Evolutionary conservation across 2,113 vertebrate species (phyloP).

Genomic region (Etheostoma spectabile): DNA sequence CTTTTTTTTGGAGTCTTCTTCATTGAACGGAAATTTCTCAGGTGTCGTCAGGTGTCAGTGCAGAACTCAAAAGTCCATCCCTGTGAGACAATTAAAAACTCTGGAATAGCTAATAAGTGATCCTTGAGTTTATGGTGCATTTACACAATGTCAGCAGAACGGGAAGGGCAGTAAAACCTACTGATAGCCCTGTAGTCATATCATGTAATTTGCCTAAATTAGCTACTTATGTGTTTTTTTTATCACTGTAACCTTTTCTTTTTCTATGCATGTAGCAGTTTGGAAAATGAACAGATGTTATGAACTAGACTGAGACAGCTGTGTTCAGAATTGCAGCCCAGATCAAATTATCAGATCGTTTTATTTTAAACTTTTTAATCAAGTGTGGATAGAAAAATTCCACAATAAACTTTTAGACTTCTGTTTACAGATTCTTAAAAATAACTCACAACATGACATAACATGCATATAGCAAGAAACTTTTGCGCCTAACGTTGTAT

Average conservation of each 20-base stretch:
- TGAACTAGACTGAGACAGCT: background rate
- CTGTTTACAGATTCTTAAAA: slow-evolving; percentile 3
- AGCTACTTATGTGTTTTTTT: background rate
- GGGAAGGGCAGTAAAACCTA: background rate
- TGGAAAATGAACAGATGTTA: background rate
- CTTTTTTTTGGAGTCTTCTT: background rate
- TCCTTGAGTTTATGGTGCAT: background rate
- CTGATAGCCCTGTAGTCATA: background rate
- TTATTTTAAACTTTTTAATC: background rate
- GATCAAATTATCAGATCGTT: slow-evolving; percentile 4
- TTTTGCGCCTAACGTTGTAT: background rate
- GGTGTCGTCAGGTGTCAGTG: background rate
- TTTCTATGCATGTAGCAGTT: background rate
- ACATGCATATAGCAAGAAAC: slow-evolving; percentile 5
- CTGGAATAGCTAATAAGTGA: background rate
- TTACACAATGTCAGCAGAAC: background rate
- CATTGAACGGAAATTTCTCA: background rate
- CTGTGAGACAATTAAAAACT: background rate
- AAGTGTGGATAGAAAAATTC: slow-evolving; percentile 1
- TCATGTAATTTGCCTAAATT: background rate
- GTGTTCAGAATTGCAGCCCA: background rate
- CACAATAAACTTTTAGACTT: background rate
- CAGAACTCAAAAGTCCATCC: background rate
- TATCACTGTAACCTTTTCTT: background rate
- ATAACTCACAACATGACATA: background rate